These are phyloP conservation scores for Sebastes vulpes DNA, from an alignment of 2,797 vertebrate species.

Conservation along the genomic window DNA sequence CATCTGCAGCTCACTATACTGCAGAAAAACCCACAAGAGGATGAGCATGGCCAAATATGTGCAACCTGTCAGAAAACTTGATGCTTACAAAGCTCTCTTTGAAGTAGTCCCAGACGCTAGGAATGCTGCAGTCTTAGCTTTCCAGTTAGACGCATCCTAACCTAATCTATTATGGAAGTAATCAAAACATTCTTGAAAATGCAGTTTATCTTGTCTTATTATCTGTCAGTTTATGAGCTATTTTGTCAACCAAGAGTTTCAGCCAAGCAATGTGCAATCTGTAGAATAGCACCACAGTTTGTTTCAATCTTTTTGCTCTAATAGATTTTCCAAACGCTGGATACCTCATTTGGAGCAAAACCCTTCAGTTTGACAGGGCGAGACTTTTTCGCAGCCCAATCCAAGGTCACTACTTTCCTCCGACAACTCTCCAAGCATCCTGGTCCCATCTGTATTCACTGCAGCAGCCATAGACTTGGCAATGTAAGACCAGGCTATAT, in stretches of 20 bases:
- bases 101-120: neutral
- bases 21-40: conserved; percentile 8
- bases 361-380: conserved; percentile 7
- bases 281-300: neutral
- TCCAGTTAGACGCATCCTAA: neutral
- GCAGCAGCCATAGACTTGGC: conserved; percentile 19
- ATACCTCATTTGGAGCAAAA: conserved; percentile 43
- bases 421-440: conserved; percentile 25
- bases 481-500: neutral
- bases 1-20: neutral
- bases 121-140: neutral
- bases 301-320: conserved; percentile 7
- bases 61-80: conserved; percentile 5
- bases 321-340: conserved; percentile 44
- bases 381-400: neutral
- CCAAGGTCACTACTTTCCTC: conserved; percentile 44
- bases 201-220: neutral
- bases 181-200: neutral
- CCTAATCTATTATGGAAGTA: neutral
- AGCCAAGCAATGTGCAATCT: neutral
- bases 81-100: neutral
- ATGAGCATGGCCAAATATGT: neutral
- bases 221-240: neutral
- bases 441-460: conserved; percentile 35
- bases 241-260: neutral